Conservation (phyloP, 2,797 vertebrate genomes). For the Spinus pinus region DNA sequence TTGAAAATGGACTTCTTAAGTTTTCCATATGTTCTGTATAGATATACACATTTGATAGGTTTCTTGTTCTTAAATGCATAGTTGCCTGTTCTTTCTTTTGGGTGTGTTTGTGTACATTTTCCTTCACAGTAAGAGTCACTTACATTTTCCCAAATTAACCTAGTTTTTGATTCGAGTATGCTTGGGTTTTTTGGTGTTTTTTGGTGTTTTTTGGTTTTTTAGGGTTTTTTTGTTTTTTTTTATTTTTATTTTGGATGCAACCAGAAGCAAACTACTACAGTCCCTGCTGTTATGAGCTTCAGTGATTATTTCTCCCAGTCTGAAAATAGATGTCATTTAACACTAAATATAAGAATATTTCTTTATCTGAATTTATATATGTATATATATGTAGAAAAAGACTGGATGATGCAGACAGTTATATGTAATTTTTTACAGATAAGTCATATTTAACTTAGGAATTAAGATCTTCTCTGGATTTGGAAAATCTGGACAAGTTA, state of each 20-base stretch:
- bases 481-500: neutral
- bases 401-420: neutral
- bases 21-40: neutral
- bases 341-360: neutral
- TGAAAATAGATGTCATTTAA: neutral
- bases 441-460: neutral
- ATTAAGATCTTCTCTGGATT: neutral
- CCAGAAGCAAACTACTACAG: neutral
- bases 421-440: neutral
- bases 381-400: neutral
- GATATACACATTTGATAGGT: neutral
- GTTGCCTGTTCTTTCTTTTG: neutral
- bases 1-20: slow-evolving; percentile 29
- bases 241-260: neutral
- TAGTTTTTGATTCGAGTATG: neutral
- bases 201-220: neutral
- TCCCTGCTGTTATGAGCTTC: neutral
- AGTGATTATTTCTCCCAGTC: neutral
- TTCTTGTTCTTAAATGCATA: neutral
- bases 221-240: neutral
- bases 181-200: neutral
- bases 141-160: neutral
- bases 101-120: neutral
- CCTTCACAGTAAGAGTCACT: neutral
- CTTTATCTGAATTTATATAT: neutral